Conservation (phyloP, 2,797 vertebrate species). For the Myiotriccus ornatus region DNA sequence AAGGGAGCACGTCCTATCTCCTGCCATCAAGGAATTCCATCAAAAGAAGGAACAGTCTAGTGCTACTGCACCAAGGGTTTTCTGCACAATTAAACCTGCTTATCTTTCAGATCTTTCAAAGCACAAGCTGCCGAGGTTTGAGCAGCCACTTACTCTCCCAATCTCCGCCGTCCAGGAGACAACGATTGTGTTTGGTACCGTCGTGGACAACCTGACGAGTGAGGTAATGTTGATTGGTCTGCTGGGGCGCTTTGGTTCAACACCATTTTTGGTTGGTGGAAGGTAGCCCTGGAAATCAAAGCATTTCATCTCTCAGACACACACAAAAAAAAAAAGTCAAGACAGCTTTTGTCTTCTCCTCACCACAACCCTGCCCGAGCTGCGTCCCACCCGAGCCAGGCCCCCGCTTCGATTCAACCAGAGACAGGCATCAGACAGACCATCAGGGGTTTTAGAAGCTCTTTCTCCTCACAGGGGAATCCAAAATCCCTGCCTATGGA, state of each 20-base stretch:
- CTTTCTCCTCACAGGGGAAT: not conserved
- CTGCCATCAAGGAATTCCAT: not conserved
- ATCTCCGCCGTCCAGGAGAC: conserved; percentile 98
- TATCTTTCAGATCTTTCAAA: not conserved
- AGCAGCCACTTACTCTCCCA: conserved; percentile 85
- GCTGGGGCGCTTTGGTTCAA: conserved; percentile 99
- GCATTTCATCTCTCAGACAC: not conserved
- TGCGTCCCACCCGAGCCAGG: not conserved
- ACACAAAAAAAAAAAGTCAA: too few species aligned
- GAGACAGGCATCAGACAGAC: not conserved
- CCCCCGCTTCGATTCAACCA: not conserved
- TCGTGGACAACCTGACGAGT: conserved; percentile 93
- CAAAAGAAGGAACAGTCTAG: not conserved
- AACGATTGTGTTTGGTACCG: conserved; percentile 96
- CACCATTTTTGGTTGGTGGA: conserved; percentile 99
- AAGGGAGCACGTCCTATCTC: not conserved
- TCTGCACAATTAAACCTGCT: not conserved
- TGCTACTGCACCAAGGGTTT: not conserved
- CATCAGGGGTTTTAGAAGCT: not conserved
- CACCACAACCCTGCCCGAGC: not conserved
- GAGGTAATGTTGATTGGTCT: conserved; percentile 99
- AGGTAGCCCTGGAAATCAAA: conserved; percentile 88
- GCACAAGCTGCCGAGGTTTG: not conserved
- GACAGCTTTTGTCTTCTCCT: not conserved
- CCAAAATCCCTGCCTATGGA: rapidly evolving